phyloP scores from a whole-genome alignment of 2,797 vertebrate genomes.

The Serranus cabrilla region DNA sequence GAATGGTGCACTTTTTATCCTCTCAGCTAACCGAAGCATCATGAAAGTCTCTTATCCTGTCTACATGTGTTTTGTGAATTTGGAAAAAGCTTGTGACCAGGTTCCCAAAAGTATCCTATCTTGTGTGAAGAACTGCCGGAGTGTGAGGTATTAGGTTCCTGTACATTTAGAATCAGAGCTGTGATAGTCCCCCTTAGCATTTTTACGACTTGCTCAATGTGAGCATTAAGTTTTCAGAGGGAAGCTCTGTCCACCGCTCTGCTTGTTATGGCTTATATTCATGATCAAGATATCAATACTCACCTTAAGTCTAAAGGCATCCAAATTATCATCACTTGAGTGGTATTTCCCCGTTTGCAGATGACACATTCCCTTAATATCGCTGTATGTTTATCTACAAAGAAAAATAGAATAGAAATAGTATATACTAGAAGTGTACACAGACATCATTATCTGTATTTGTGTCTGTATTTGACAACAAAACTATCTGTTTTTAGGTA shows the following conservation, averaged over 20 bases:
- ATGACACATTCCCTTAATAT: background rate
- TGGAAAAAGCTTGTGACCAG: slow-evolving; percentile 39
- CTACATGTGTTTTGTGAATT: slow-evolving; percentile 48
- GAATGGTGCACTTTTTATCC: slow-evolving; percentile 5
- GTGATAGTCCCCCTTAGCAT: slow-evolving; percentile 1
- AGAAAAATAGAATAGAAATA: background rate
- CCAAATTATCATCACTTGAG: background rate
- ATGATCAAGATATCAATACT: background rate
- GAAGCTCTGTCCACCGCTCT: background rate
- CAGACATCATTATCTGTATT: too few species aligned
- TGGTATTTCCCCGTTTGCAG: slow-evolving; percentile 2
- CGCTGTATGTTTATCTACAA: background rate
- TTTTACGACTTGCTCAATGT: background rate
- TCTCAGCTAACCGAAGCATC: slow-evolving; percentile 2
- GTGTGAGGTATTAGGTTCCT: slow-evolving; percentile 4
- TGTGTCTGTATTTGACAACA: too few species aligned
- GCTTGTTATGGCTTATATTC: background rate
- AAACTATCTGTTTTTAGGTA: too few species aligned
- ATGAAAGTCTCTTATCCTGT: slow-evolving; percentile 12
- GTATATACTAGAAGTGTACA: too few species aligned
- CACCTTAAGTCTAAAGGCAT: background rate
- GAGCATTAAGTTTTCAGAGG: slow-evolving; percentile 1
- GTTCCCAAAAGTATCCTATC: slow-evolving; percentile 27
- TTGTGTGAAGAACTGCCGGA: slow-evolving; percentile 15
- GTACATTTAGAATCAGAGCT: slow-evolving; percentile 15